phyloP scores from a whole-genome alignment of 2,797 vertebrate genomes.

The Sebastes iracundus region DNA sequence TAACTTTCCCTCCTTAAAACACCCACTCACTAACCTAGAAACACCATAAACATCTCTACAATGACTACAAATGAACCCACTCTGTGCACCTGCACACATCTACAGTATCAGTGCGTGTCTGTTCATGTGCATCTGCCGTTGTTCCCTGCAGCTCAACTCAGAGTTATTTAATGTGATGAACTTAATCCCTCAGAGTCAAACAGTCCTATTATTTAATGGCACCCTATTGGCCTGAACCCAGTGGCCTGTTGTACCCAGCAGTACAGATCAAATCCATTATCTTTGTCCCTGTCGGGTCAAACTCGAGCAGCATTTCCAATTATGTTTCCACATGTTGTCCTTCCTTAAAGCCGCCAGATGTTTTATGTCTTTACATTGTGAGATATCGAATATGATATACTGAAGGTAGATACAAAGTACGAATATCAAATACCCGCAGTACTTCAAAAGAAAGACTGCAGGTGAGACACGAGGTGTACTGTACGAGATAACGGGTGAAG shows the following conservation, averaged over 20 bases:
- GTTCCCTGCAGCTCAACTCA: constrained; percentile 23
- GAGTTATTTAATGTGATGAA: constrained; percentile 56
- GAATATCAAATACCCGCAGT: background rate
- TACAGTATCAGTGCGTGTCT: background rate
- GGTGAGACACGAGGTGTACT: background rate
- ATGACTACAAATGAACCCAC: background rate
- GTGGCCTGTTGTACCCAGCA: constrained; percentile 47
- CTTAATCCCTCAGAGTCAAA: constrained; percentile 53
- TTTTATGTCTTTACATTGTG: background rate
- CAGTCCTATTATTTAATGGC: constrained; percentile 53
- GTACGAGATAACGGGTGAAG: background rate
- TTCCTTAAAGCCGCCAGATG: background rate
- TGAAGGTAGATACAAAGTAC: background rate
- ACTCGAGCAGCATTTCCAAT: background rate
- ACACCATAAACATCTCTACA: background rate
- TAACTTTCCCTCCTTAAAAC: background rate
- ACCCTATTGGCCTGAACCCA: constrained; percentile 63
- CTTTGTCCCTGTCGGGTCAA: background rate
- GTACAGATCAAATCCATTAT: constrained; percentile 40
- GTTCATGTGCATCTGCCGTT: constrained; percentile 27
- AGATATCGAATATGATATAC: background rate
- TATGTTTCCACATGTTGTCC: background rate
- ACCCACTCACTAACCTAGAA: background rate
- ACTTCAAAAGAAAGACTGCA: background rate
- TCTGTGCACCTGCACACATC: background rate